Conservation (phyloP, 2,888 invertebrate genomes). For the Sphaerophoria taeniata region DNA sequence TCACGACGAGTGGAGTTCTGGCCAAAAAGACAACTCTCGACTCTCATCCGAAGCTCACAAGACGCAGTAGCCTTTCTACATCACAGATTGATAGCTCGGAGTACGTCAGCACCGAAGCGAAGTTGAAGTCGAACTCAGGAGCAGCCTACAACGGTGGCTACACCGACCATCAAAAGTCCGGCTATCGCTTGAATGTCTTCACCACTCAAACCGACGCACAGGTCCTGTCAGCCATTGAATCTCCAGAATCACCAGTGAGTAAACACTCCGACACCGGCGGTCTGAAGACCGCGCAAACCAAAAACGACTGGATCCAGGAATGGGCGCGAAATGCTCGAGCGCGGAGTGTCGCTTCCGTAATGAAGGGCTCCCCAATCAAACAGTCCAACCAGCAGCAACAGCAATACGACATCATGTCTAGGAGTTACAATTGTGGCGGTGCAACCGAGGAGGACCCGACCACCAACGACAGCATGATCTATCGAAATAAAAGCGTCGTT, state of each 20-base stretch:
- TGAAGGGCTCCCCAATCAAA: conserved; percentile 59
- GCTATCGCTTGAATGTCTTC: conserved; percentile 82
- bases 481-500: conserved; percentile 78
- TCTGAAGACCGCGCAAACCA: conserved; percentile 81
- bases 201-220: conserved; percentile 78
- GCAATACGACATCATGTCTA: conserved; percentile 79
- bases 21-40: conserved; percentile 84
- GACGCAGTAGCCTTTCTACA: conserved; percentile 87
- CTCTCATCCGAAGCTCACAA: conserved; percentile 80
- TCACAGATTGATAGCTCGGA: conserved; percentile 88
- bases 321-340: conserved; percentile 86
- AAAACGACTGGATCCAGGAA: conserved; percentile 86
- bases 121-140: conserved; percentile 78
- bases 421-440: conserved; percentile 81
- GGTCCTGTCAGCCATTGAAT: conserved; percentile 63
- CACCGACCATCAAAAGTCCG: conserved; percentile 82
- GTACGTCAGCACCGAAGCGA: conserved; percentile 83
- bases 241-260: conserved; percentile 49
- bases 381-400: conserved; percentile 63
- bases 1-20: conserved; percentile 88
- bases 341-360: conserved; percentile 79
- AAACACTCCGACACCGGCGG: conserved; percentile 79
- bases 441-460: conserved; percentile 77
- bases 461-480: conserved; percentile 80
- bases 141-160: conserved; percentile 78